phyloP scores from a whole-genome alignment of 2,113 vertebrate genomes.

The Heterotis niloticus region DNA sequence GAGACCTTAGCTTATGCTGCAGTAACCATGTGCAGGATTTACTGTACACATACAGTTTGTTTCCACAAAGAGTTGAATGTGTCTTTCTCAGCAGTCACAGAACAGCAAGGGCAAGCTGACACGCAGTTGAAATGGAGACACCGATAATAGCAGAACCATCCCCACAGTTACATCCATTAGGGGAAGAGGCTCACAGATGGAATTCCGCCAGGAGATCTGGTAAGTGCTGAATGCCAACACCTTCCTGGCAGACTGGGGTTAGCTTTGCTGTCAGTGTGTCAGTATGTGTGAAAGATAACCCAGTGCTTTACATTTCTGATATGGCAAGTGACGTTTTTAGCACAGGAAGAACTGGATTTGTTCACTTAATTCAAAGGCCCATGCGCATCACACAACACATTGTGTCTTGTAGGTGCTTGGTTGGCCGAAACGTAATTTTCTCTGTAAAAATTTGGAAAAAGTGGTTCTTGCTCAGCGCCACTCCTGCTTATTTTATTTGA shows the following conservation, averaged over 20 bases:
- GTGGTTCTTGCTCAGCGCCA: background rate
- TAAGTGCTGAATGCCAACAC: background rate
- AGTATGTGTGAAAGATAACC: background rate
- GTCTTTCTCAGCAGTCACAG: no score
- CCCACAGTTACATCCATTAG: background rate
- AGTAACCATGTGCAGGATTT: background rate
- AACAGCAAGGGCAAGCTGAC: no score
- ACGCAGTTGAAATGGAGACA: no score
- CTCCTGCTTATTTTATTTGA: background rate
- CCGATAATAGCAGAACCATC: background rate
- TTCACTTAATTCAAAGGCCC: no score
- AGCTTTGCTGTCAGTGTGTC: background rate
- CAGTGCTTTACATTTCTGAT: no score
- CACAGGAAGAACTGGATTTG: no score
- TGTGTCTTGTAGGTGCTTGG: no score
- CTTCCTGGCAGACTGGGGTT: background rate
- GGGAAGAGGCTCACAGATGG: background rate
- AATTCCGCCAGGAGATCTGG: background rate
- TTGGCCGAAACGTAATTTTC: background rate
- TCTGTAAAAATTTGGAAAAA: background rate
- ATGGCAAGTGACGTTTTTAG: no score
- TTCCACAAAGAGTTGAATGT: no score
- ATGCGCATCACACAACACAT: no score
- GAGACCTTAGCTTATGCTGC: background rate
- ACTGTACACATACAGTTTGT: background rate